Conservation (phyloP, 2,888 invertebrate species). For the Apodemia zela region DNA sequence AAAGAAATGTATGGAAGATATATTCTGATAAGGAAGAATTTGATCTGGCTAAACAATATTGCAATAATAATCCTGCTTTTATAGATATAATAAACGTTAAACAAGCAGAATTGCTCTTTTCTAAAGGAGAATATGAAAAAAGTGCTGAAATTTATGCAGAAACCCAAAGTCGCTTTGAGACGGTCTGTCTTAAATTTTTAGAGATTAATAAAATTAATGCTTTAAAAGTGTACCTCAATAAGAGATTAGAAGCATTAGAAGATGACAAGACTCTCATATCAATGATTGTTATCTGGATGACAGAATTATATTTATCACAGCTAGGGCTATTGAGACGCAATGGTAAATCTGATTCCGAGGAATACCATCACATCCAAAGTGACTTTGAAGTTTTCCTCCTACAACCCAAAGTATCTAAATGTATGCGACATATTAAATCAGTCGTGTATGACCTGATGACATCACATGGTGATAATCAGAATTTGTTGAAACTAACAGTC, state of each 20-base stretch:
- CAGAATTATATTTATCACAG: slow-evolving; percentile 94
- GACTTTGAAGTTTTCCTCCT: slow-evolving; percentile 89
- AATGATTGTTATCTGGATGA: slow-evolving; percentile 96
- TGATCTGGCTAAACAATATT: slow-evolving; percentile 92
- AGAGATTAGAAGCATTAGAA: slow-evolving; percentile 87
- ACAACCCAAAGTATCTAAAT: slow-evolving; percentile 86
- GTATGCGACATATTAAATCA: slow-evolving; percentile 89
- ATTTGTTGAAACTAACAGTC: slow-evolving; percentile 92
- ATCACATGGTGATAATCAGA: slow-evolving; percentile 96
- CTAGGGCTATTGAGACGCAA: slow-evolving; percentile 86
- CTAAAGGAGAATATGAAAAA: slow-evolving; percentile 86
- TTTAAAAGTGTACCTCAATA: slow-evolving; percentile 91
- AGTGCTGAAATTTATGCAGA: slow-evolving; percentile 95
- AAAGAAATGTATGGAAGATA: slow-evolving; percentile 92
- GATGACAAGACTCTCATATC: slow-evolving; percentile 93
- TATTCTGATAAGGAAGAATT: slow-evolving; percentile 93
- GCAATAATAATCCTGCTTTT: slow-evolving; percentile 88
- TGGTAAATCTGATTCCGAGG: slow-evolving; percentile 56
- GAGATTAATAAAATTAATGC: slow-evolving; percentile 90
- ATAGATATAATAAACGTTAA: slow-evolving; percentile 91
- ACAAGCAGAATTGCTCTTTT: slow-evolving; percentile 93
- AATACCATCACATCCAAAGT: slow-evolving; percentile 83
- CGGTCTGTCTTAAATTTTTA: slow-evolving; percentile 94
- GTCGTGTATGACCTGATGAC: slow-evolving; percentile 95
- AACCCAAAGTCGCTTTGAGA: slow-evolving; percentile 95